Evolutionary conservation across 64 coral and sea anemone genomes (phyloP), one percentile per base, ranked within the genome.

Genomic region (Trachythela sp.): DNA sequence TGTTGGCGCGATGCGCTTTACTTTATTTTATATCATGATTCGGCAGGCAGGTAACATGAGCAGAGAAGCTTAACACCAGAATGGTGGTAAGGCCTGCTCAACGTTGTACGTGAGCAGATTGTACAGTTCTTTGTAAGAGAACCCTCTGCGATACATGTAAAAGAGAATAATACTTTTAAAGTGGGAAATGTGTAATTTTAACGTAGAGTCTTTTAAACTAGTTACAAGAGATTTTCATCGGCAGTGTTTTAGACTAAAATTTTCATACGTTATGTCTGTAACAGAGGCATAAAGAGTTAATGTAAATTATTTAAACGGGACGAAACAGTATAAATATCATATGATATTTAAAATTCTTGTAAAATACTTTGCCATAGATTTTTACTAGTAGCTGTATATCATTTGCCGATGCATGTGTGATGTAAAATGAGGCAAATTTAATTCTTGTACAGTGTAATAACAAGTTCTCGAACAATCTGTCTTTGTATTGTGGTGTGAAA

Each of bases 301-400:
- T 80, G 75, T 80, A 80, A 80, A 80, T 80, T 80, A 80, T 80
- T 80, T 80, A 80, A 80, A 80, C 75, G 31, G 33, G 30, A 80
- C 75, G 68, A 20, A 80, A 30, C 26, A 80, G 33, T 80, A 80
- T 37, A 80, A 80, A 80, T 80, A 80, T 80, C 75, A 80, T 80
- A 38, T 80, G 75, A 80, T 80, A 80, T 80, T 80, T 80, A 80
- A 80, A n/a, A 37, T 80, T 80, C 75, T 80, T 80, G 75, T 80
- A 80, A 80, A 80, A 80, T 80, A 80, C 75, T 80, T 80, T 35
- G 75, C 56, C 49, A 39, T 80, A 80, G 75, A 80, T 80, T 80
- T 80, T 80, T 80, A 80, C 75, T 80, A 39, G 20, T 29, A 36
- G 15, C 20, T 20, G 20, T 80, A n/a, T n/a, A 80, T 35, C 15